phyloP scores from a whole-genome alignment of 2,113 vertebrate genomes.

The Vidua macroura region DNA sequence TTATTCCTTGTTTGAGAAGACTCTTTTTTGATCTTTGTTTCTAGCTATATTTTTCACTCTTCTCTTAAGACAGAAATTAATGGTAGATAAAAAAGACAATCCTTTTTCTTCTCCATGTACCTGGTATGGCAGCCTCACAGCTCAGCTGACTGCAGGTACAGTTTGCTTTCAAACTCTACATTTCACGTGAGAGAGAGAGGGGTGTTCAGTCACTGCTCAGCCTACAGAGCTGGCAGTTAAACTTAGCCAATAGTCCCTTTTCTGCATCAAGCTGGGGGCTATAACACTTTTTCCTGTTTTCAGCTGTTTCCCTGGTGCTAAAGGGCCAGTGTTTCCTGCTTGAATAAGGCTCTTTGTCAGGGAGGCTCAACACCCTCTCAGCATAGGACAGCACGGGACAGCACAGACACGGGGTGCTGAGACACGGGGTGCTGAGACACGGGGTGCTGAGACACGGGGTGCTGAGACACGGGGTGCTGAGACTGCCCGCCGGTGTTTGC shows the following conservation, averaged over 20 bases:
- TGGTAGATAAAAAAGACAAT: background rate
- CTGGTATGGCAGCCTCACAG: background rate
- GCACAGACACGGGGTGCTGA: background rate
- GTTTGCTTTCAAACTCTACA: background rate
- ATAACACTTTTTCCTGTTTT: background rate
- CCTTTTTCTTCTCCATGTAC: background rate
- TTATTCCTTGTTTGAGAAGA: background rate
- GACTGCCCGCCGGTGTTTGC: background rate
- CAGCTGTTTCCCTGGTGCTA: background rate
- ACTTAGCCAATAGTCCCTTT: background rate
- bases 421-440: background rate
- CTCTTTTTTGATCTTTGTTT: background rate
- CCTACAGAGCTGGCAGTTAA: too few relatives aligned
- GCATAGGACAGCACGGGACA: rapidly evolving
- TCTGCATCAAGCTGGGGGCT: rapidly evolving
- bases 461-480: background rate
- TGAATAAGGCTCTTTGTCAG: rapidly evolving
- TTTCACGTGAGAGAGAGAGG: rapidly evolving
- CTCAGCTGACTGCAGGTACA: background rate
- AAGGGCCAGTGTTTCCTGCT: background rate
- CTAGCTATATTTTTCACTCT: background rate
- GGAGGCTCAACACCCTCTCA: background rate
- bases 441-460: background rate
- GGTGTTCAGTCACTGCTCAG: background rate
- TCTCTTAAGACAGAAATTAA: background rate